Evolutionary conservation across 1,140 invertebrate species (phyloP).

Genomic region (Carposina sasakii): DNA sequence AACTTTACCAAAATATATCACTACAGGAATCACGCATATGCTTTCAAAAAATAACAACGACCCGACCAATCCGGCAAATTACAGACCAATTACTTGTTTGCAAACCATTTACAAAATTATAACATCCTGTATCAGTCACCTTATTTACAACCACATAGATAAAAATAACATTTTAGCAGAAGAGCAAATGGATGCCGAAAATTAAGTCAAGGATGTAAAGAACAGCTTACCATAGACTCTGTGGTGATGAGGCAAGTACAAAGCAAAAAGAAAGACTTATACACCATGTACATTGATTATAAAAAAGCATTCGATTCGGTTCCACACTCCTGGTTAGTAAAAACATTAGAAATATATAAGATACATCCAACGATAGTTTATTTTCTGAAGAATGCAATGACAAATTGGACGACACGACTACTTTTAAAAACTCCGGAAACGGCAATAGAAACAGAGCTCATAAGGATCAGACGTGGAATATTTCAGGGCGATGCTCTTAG

Average conservation of each 20-base stretch:
- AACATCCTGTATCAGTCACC: not conserved
- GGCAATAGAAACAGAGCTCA: not conserved
- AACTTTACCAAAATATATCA: not conserved
- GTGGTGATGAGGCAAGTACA: not conserved
- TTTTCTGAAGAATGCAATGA: slow-evolving; percentile 1
- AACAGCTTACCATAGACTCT: slow-evolving; percentile 2
- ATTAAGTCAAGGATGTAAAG: slow-evolving; percentile 1
- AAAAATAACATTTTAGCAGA: not conserved
- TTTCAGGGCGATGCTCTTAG: slow-evolving; percentile 3
- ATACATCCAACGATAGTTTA: not conserved
- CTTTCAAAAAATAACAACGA: not conserved
- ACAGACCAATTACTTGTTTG: not conserved
- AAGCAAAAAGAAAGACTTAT: not conserved
- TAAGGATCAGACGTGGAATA: not conserved
- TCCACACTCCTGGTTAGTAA: not conserved
- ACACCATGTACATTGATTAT: slow-evolving; percentile 1
- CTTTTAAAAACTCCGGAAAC: not conserved
- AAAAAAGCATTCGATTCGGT: slow-evolving; percentile 1
- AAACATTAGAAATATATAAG: not conserved
- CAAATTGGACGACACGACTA: not conserved
- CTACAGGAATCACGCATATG: not conserved
- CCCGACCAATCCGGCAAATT: not conserved
- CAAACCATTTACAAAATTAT: not conserved
- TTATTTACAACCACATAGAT: not conserved
- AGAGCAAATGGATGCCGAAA: not conserved